phyloP scores from a whole-genome alignment of 2,113 vertebrate species.

The Marmota monax region DNA sequence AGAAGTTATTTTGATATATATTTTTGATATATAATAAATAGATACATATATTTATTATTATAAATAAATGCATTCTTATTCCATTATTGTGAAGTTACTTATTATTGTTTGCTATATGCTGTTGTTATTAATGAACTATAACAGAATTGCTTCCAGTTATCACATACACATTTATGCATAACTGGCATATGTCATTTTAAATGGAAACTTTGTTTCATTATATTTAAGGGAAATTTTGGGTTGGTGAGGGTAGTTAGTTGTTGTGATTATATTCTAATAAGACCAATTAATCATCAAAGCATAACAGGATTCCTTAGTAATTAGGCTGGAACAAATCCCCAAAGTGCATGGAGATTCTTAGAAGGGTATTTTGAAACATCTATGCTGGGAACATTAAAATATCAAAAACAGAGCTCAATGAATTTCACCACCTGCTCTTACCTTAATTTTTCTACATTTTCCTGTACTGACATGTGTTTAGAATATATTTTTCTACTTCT shows the following conservation, averaged over 20 bases:
- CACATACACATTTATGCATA: not conserved
- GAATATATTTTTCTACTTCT: not conserved
- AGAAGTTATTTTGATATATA: not conserved
- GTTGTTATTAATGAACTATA: conserved; percentile 35
- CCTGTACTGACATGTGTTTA: not conserved
- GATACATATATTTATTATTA: not conserved
- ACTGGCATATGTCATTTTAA: conserved; percentile 21
- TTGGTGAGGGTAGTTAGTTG: not conserved
- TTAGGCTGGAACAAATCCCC: conserved; percentile 36
- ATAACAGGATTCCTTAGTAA: conserved; percentile 1
- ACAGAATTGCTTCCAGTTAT: not conserved
- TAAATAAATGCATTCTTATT: not conserved
- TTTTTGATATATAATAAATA: not conserved
- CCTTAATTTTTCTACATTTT: not conserved
- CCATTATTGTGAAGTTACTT: not conserved
- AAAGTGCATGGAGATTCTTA: conserved; percentile 15
- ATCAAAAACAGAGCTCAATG: conserved; percentile 6
- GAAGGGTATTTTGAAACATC: not conserved
- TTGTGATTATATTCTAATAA: conserved; percentile 31
- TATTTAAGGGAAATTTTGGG: not conserved
- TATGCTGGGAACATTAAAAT: not conserved
- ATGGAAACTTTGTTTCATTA: conserved; percentile 38
- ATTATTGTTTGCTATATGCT: not conserved
- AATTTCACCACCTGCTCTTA: not conserved
- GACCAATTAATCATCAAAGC: conserved; percentile 29